Conservation (phyloP, 2,797 vertebrate species). For the Gambusia yucatana region DNA sequence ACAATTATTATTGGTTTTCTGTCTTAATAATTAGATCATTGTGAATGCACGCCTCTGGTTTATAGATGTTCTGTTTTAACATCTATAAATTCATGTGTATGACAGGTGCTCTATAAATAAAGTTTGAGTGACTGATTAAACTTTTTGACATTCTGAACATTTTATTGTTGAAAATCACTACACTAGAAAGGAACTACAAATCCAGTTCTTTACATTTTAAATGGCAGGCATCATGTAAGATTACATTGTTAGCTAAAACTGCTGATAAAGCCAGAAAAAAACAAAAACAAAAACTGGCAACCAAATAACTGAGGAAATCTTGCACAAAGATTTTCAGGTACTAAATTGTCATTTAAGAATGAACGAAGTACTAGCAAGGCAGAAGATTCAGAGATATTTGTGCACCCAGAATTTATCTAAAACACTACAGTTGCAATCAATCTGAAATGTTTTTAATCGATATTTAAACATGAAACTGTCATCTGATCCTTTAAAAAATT, state of each 20-base stretch:
- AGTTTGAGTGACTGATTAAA: background rate
- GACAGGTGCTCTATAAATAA: background rate
- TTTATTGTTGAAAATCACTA: background rate
- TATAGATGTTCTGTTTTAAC: background rate
- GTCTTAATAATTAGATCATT: background rate
- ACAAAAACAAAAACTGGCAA: constrained; percentile 22
- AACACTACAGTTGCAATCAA: background rate
- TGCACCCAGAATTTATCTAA: constrained; percentile 7
- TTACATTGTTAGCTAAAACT: background rate
- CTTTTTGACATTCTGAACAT: background rate
- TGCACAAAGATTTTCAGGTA: constrained; percentile 37
- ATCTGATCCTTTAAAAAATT: background rate
- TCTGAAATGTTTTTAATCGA: background rate
- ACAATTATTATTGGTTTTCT: background rate
- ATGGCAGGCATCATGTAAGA: background rate
- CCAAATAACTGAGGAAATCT: constrained; percentile 26
- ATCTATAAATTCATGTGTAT: background rate
- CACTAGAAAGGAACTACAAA: background rate
- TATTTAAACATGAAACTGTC: background rate
- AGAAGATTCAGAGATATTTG: constrained; percentile 31
- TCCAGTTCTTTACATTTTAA: background rate
- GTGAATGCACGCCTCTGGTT: background rate
- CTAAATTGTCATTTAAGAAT: constrained; percentile 37
- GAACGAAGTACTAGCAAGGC: constrained; percentile 44
- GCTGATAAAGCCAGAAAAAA: constrained; percentile 18